Conservation (phyloP, 2,797 vertebrate genomes). For the Gorsachius magnificus region DNA sequence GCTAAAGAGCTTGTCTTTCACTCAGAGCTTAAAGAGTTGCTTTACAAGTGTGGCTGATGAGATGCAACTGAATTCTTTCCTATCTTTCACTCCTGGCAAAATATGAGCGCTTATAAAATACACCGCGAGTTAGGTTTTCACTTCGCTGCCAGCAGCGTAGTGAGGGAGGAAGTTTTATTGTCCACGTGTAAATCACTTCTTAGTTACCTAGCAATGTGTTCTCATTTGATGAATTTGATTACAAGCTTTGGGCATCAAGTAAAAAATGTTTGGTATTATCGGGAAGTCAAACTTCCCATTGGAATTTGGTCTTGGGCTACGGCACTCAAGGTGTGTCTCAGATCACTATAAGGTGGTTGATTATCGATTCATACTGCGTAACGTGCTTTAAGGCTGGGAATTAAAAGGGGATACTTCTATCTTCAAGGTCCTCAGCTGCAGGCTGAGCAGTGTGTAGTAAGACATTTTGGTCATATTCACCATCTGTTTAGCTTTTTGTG, state of each 20-base stretch:
- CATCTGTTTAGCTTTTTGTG: neutral
- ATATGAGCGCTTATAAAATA: neutral
- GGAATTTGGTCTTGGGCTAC: neutral
- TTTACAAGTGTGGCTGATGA: neutral
- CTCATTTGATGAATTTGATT: neutral
- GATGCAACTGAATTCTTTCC: neutral
- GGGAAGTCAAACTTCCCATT: neutral
- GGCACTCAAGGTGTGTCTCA: neutral
- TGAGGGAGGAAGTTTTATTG: neutral
- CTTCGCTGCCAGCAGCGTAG: neutral
- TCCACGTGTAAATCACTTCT: neutral
- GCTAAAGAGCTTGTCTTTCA: neutral
- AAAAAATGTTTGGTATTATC: neutral
- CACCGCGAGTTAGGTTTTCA: neutral
- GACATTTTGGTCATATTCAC: neutral
- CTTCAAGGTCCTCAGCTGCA: neutral
- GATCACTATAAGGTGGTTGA: neutral
- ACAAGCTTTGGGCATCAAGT: neutral
- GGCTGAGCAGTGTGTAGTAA: neutral
- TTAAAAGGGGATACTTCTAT: neutral
- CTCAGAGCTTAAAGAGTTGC: neutral
- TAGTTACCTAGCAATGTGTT: neutral
- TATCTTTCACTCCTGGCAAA: neutral
- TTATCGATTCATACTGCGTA: neutral
- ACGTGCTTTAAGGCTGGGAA: neutral